Conservation (phyloP, 2,888 invertebrate genomes). For the Conus canariensis region DNA sequence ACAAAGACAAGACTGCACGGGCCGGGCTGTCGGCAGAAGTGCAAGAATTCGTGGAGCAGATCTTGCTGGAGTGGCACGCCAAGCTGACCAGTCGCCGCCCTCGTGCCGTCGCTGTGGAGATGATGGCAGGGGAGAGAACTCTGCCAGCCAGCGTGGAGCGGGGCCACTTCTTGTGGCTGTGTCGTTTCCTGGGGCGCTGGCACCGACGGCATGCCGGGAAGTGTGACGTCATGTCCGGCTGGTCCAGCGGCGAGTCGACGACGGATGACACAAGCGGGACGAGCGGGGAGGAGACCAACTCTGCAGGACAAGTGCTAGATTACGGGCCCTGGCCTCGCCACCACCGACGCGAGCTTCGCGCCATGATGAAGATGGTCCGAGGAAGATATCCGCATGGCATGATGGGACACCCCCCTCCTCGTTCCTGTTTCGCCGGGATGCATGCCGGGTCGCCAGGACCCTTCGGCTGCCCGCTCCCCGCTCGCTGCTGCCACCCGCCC, state of each 20-base stretch:
- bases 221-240: slow-evolving; percentile 37
- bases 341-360: background rate
- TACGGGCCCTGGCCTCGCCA: background rate
- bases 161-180: slow-evolving; percentile 37
- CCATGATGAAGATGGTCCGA: background rate
- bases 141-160: slow-evolving; percentile 26
- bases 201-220: slow-evolving; percentile 39
- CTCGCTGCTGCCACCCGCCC: background rate
- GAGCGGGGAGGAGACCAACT: background rate
- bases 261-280: background rate
- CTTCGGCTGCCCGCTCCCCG: background rate
- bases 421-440: background rate
- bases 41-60: slow-evolving; percentile 29
- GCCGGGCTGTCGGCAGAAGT: slow-evolving; percentile 13
- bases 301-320: background rate
- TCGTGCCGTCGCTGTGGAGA: slow-evolving; percentile 16
- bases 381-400: background rate
- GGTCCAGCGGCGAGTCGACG: slow-evolving; percentile 34
- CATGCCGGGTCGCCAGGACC: too few relatives aligned
- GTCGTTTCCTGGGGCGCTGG: slow-evolving; percentile 40
- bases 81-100: slow-evolving; percentile 29
- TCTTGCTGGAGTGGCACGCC: slow-evolving; percentile 33
- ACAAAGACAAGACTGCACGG: background rate
- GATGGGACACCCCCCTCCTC: background rate
- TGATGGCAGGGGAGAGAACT: slow-evolving; percentile 23